Percentiles rank a stretch among this genome's conserved stretches.
Conservation (phyloP, 2,888 invertebrate species). For the Aporophyla lueneburgensis region DNA sequence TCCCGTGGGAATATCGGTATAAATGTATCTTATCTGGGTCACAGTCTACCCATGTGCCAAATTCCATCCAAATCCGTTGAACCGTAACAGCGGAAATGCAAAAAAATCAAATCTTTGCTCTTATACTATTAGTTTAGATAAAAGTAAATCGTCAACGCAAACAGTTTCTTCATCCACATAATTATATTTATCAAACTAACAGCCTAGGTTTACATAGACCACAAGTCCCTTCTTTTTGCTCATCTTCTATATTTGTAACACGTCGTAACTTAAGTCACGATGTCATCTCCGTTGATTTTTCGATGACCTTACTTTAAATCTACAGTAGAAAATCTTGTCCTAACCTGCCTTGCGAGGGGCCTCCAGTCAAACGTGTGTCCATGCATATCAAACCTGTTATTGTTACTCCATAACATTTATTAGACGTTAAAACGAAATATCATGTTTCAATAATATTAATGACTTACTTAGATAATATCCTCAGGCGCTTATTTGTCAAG, state of each 20-base stretch:
- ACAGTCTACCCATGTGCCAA: too few species aligned
- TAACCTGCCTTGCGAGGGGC: background rate
- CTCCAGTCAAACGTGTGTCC: constrained; percentile 24
- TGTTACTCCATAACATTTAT: constrained; percentile 16
- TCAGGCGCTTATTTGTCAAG: constrained; percentile 33
- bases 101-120: background rate
- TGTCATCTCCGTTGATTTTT: background rate
- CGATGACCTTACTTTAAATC: constrained; percentile 3
- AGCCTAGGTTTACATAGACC: background rate
- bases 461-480: constrained; percentile 35
- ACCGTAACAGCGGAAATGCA: too few species aligned
- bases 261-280: background rate
- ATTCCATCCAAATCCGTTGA: too few species aligned
- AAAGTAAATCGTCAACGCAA: background rate
- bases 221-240: background rate
- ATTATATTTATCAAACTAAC: background rate
- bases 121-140: background rate
- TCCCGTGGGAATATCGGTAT: too few species aligned
- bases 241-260: background rate
- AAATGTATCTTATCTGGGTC: too few species aligned
- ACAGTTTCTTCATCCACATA: background rate
- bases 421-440: constrained; percentile 27
- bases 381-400: constrained; percentile 40
- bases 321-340: background rate
- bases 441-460: constrained; percentile 28